A percentile compares a stretch with the other conserved stretches of the same genome.
These are phyloP conservation scores for Ceratina calcarata DNA, from an alignment of 1,140 invertebrate species.

Conservation along the genomic window DNA sequence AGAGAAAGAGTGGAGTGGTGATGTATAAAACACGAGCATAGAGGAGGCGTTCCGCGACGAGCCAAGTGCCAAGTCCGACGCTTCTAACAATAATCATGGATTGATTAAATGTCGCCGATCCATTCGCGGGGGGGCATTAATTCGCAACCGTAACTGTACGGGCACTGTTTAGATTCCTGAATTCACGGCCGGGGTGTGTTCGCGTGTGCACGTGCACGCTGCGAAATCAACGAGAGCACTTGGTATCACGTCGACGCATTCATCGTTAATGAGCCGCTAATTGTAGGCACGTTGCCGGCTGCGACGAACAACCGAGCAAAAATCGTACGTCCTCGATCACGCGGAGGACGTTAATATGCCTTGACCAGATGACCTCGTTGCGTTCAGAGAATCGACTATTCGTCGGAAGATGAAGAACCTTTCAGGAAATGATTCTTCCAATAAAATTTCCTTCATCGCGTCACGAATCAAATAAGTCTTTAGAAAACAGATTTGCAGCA, in stretches of 20 bases:
- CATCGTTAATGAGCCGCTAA: slow-evolving; percentile 57
- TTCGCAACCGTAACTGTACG: neutral
- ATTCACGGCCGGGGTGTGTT: slow-evolving; percentile 9
- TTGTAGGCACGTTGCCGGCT: slow-evolving; percentile 23
- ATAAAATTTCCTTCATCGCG: no score
- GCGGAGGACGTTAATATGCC: slow-evolving; percentile 12
- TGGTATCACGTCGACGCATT: slow-evolving; percentile 38
- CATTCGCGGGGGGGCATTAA: neutral
- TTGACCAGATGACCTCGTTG: no score
- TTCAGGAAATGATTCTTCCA: no score
- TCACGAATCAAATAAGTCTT: no score
- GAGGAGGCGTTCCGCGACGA: slow-evolving; percentile 32
- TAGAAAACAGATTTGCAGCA: neutral
- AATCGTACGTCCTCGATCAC: slow-evolving; percentile 18
- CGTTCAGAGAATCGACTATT: no score
- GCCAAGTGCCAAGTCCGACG: slow-evolving; percentile 61
- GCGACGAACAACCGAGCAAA: slow-evolving; percentile 14
- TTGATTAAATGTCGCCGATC: slow-evolving; percentile 70
- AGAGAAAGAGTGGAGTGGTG: slow-evolving; percentile 4
- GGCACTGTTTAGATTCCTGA: neutral
- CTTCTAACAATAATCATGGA: slow-evolving; percentile 66
- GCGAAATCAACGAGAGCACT: slow-evolving; percentile 42
- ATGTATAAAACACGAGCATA: slow-evolving; percentile 31
- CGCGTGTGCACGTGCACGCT: slow-evolving; percentile 5
- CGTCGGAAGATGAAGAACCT: no score